Percentiles rank a stretch among this genome's conserved stretches.
These are phyloP conservation scores for Trachelus stipa DNA, from an alignment of 2,888 invertebrate genomes.

Conservation along the genomic window DNA sequence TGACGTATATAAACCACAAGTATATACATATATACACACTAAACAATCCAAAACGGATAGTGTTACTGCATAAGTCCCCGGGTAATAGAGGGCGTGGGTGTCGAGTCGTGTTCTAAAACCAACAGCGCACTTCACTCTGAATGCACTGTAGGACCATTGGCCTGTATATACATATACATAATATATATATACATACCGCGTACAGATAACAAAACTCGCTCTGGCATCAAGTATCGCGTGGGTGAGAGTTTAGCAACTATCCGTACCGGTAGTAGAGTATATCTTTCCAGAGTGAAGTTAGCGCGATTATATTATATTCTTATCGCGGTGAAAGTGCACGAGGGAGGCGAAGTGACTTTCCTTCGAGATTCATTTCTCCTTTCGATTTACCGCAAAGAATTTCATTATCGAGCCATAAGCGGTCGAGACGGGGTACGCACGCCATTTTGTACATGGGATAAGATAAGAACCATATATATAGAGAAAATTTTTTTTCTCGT, in stretches of 20 bases:
- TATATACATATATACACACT: too few species aligned
- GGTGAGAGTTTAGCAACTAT: conserved; percentile 42
- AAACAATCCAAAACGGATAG: conserved; percentile 25
- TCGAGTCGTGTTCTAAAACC: conserved; percentile 36
- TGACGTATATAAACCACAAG: too few species aligned
- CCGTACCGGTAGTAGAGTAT: conserved; percentile 7
- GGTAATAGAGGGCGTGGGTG: conserved; percentile 44
- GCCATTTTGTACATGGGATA: too few species aligned
- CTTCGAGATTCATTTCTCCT: too few species aligned
- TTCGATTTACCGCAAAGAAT: too few species aligned
- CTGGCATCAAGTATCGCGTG: conserved; percentile 47
- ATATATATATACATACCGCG: too few species aligned
- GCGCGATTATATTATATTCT: too few species aligned
- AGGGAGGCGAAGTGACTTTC: too few species aligned
- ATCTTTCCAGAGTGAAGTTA: too few species aligned
- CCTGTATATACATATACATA: conserved; percentile 39
- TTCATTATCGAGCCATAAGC: too few species aligned
- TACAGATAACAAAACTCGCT: conserved; percentile 26
- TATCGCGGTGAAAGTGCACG: too few species aligned
- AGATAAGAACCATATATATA: not conserved
- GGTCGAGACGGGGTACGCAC: too few species aligned
- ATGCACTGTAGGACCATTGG: conserved; percentile 34
- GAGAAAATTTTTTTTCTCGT: not conserved
- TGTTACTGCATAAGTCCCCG: conserved; percentile 42
- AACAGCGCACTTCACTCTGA: conserved; percentile 29